Evolutionary conservation across 2,113 vertebrate species (phyloP), one percentile per base, ranked within the genome.

Genomic region (Reinhardtius hippoglossoides): DNA sequence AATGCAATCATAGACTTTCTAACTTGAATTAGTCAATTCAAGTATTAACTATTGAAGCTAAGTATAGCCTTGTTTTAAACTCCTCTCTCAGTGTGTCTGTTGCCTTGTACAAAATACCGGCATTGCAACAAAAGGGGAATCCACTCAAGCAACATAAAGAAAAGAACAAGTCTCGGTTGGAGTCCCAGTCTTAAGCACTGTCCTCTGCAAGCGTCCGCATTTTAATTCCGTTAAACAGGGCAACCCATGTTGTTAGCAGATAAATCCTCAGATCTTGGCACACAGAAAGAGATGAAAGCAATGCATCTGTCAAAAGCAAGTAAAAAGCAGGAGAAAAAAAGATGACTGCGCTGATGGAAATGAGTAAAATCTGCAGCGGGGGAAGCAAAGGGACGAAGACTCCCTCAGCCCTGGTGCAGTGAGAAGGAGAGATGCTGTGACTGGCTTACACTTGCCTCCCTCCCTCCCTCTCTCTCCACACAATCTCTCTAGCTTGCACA

Each of bases 341-440:
- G 82, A 81, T 88, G 86, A 89, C 68, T 87, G 87, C 71, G 73
- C 72, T 84, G 88, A 92, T 93, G 91, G 72, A 89, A 88, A 82
- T 89, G 89, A 88, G 86, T 83, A 87, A 84, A 90, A 87, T 87
- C 91, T 91, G 88, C 91, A 87, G 88, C 73, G 78, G 91, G 83
- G 80, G 85, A 85, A 85, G 88, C 81, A 76, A 85, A 69, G 82
- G 87, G 91, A 91, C 77, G 87, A 83, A 84, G 83, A 86, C 87
- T 92, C 91, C 89, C 92, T 91, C 85, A 91, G 90, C 87, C 87
- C 89, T 92, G 92, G 89, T 90, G 92, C 92, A 93, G 91, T 92
- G 89, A 90, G 74, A 79, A 74, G 79, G 85, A 92, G 89, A 88
- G 90, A 91, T 91, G 91, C 90, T 92, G 87, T 78, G 88, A 88